Base-by-base conservation (phyloP, 2,888 invertebrate species). In the Ditylenchus weischeri region DNA sequence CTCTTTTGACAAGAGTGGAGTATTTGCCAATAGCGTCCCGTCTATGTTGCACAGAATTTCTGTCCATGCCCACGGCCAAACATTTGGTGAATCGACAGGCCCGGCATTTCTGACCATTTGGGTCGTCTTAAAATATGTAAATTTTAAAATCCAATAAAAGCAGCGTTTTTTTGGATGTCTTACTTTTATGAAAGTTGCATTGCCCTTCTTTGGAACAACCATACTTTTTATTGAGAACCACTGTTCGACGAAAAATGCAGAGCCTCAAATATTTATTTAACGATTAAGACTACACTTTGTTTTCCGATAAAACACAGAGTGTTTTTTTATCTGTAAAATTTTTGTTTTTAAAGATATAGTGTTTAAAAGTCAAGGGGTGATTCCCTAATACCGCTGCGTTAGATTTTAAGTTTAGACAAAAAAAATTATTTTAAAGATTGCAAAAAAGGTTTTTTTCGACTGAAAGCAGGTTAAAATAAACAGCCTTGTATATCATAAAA, bases 11-110 rank as follows among this genome's bases (percentile, higher is more conserved):
- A 19, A 71, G 72, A 3, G 72, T 70, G 15, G 78, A 78, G 65
- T 78, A 79, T 64, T 77, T 78, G 11, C 79, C 79, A 35, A 79
- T 79, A 10, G 79, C 79, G 51, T 79, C 79, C 15, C 79, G 69
- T 21, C 79, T 73, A 43, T 76, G 78, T 74, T 79, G 79, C 19
- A 79, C 79, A 23, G 77, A 78, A 48, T 68, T 68, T 64, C 68
- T 66, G 63, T 79, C 79, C 79, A 79, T 79, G 60, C 79, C 79
- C 8, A 71, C 72, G 13, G 60, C 29, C 5, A 29, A 29, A 64
- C 79, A 79, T 65, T 79, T 79, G 48, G 67, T 67, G 64, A 77
- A 79, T 38, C 79, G 75, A 69, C 79, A 79, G n/a, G 78, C 69
- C 60, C 79, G 69, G 62, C 79, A 79, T 66, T 80, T 77, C 5